These are phyloP conservation scores for Telmatochromis sp. DNA, from an alignment of 2,113 vertebrate species.

Conservation along the genomic window DNA sequence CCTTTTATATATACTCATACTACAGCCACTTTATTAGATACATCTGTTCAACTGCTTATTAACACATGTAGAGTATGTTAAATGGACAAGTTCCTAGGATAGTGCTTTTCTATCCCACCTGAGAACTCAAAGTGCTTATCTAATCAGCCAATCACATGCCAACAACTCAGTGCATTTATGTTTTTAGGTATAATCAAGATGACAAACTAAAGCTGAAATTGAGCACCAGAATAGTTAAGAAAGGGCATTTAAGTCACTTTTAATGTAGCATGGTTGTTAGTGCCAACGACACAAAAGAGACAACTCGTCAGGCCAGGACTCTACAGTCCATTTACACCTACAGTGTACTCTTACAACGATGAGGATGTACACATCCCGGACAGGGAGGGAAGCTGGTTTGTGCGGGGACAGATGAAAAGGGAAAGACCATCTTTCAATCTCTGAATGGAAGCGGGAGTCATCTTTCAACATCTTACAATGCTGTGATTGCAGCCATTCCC, in stretches of 20 bases:
- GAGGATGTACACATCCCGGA: neutral
- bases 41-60: neutral
- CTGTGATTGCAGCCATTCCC: neutral
- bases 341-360: neutral
- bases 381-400: neutral
- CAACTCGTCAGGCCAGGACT: neutral
- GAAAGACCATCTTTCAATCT: neutral
- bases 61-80: neutral
- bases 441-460: neutral
- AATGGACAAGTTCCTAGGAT: neutral
- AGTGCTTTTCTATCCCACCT: neutral
- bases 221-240: neutral
- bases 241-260: neutral
- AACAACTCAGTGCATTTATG: neutral
- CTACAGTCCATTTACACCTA: neutral
- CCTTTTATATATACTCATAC: neutral
- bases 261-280: neutral
- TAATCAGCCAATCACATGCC: neutral
- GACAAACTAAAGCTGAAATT: neutral
- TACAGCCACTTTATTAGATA: neutral
- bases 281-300: neutral
- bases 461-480: neutral
- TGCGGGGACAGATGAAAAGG: neutral
- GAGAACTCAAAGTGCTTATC: neutral
- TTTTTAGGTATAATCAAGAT: neutral